Percentiles rank a stretch among this genome's conserved stretches.
Evolutionary conservation across 1,140 invertebrate species (phyloP).

Genomic region (Drosophila jambulina): DNA sequence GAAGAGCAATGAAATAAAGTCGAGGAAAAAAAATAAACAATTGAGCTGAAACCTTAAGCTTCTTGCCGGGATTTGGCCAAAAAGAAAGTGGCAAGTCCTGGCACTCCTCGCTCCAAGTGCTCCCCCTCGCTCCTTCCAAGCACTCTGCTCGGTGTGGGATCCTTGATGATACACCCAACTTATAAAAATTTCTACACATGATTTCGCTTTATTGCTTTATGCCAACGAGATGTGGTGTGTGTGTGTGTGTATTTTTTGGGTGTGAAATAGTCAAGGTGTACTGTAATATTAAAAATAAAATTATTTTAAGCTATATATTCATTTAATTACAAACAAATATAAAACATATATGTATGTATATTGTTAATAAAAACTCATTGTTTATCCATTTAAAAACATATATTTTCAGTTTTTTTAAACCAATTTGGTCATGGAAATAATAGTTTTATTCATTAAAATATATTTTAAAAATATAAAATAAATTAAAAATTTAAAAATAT

Average conservation of each 20-base stretch:
- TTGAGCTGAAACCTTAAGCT: constrained; percentile 53
- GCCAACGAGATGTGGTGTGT: constrained; percentile 11
- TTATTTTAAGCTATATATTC: neutral
- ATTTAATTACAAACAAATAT: neutral
- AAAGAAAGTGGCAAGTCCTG: constrained; percentile 38
- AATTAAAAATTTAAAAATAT: neutral
- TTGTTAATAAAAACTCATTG: neutral
- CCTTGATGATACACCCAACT: constrained; percentile 37
- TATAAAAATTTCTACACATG: constrained; percentile 66
- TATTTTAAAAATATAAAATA: neutral
- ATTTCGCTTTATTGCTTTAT: constrained; percentile 69
- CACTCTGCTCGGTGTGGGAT: neutral
- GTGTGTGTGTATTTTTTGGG: constrained; percentile 1
- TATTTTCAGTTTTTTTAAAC: neutral
- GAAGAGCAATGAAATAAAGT: constrained; percentile 39
- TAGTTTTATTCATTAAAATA: neutral
- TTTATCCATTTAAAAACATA: neutral
- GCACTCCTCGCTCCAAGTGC: constrained; percentile 12
- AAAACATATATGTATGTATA: accelerated
- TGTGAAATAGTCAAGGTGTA: constrained; percentile 1
- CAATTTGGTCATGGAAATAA: neutral
- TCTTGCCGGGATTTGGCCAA: constrained; percentile 45
- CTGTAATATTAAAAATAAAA: neutral
- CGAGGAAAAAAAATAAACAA: constrained; percentile 43
- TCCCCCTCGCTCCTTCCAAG: neutral